Conservation (phyloP, 2,888 invertebrate genomes). For the Tribolium freemani region DNA sequence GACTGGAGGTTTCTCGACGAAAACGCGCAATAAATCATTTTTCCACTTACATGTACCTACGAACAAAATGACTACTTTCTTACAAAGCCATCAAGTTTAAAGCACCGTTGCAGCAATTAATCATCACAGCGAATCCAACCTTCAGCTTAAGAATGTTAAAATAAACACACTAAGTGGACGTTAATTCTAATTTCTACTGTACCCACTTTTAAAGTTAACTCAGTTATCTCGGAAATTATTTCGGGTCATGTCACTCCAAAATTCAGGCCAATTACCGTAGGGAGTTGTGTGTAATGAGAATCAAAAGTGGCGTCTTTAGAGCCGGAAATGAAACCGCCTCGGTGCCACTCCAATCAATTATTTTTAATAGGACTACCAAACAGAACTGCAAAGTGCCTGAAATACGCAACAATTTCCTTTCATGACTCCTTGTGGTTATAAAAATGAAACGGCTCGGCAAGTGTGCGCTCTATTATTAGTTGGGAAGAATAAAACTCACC, state of each 20-base stretch:
- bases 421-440: background rate
- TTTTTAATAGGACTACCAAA: background rate
- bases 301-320: background rate
- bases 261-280: conserved; percentile 17
- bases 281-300: conserved; percentile 16
- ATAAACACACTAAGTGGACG: conserved; percentile 22
- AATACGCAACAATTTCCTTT: conserved; percentile 4
- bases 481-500: background rate
- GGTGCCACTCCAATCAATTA: background rate
- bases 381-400: background rate
- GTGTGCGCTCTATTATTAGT: conserved; percentile 5
- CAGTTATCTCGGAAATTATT: conserved; percentile 31
- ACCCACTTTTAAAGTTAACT: conserved; percentile 28
- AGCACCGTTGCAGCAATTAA: conserved; percentile 4
- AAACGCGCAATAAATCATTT: background rate
- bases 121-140: background rate
- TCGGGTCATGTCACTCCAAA: conserved; percentile 30
- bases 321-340: background rate
- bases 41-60: background rate
- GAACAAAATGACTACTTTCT: background rate
- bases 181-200: conserved; percentile 27
- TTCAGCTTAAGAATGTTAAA: conserved; percentile 12
- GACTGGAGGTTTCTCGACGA: background rate
- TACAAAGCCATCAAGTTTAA: conserved; percentile 4
- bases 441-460: conserved; percentile 15